phyloP scores from a whole-genome alignment of 1,140 invertebrate species.

The Temnothorax curvispinosus region DNA sequence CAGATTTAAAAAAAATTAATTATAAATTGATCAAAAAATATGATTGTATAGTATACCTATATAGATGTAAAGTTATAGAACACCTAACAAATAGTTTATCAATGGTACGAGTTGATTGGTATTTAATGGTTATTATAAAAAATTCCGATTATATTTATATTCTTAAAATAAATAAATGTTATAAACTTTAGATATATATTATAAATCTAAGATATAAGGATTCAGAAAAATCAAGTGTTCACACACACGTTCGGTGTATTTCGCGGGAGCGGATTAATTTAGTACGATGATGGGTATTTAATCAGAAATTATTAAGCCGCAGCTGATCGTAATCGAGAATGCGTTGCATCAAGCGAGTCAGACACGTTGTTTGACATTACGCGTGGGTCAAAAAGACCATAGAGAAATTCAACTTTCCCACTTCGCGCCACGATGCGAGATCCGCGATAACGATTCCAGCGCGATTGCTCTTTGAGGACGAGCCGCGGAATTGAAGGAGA shows the following conservation, averaged over 20 bases:
- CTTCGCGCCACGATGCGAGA: background rate
- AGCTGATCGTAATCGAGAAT: conserved; percentile 32
- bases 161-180: background rate
- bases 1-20: background rate
- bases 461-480: conserved; percentile 50
- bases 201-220: background rate
- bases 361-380: conserved; percentile 51
- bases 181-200: background rate
- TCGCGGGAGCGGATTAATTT: conserved; percentile 46
- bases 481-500: conserved; percentile 34
- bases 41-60: background rate
- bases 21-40: background rate
- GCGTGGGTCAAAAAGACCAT: conserved; percentile 27
- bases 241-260: conserved; percentile 18
- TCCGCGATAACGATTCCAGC: conserved; percentile 47
- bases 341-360: conserved; percentile 23
- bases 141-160: background rate
- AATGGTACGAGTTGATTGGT: background rate
- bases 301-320: conserved; percentile 44
- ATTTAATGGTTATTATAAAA: background rate
- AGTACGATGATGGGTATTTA: conserved; percentile 42
- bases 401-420: conserved; percentile 56
- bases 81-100: background rate
- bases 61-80: background rate
- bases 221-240: conserved; percentile 34